A percentile compares a stretch with the other conserved stretches of the same genome.
phyloP scores from a whole-genome alignment of 2,113 vertebrate species.

The Peromyscus californicus region DNA sequence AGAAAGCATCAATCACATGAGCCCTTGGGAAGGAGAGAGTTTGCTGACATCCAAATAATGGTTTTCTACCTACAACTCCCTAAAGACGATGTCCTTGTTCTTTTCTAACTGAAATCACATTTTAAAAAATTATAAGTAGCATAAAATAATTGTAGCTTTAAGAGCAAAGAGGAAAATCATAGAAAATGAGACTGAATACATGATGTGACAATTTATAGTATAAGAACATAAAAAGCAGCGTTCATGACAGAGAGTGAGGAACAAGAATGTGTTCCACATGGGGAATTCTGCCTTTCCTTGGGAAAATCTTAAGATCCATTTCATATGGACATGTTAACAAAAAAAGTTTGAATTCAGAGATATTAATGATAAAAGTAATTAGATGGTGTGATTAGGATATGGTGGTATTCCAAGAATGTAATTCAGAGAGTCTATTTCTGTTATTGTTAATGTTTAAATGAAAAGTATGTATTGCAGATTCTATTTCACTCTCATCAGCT shows the following conservation, averaged over 20 bases:
- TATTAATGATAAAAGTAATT: no score
- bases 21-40: no score
- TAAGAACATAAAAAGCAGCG: background rate
- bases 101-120: background rate
- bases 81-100: background rate
- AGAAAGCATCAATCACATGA: background rate
- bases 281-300: background rate
- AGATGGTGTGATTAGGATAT: no score
- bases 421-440: no score
- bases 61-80: background rate
- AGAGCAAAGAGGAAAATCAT: background rate
- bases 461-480: no score
- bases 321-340: background rate
- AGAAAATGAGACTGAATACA: background rate
- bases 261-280: background rate
- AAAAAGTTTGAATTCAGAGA: background rate
- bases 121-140: background rate
- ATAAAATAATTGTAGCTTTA: background rate
- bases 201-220: background rate
- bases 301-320: background rate
- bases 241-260: background rate
- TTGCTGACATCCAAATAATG: background rate
- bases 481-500: no score
- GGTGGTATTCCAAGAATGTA: no score
- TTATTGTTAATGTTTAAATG: no score